A percentile compares a stretch with the other conserved stretches of the same genome.
Conservation (phyloP, 2,113 vertebrate species). For the Meleagris gallopavo region DNA sequence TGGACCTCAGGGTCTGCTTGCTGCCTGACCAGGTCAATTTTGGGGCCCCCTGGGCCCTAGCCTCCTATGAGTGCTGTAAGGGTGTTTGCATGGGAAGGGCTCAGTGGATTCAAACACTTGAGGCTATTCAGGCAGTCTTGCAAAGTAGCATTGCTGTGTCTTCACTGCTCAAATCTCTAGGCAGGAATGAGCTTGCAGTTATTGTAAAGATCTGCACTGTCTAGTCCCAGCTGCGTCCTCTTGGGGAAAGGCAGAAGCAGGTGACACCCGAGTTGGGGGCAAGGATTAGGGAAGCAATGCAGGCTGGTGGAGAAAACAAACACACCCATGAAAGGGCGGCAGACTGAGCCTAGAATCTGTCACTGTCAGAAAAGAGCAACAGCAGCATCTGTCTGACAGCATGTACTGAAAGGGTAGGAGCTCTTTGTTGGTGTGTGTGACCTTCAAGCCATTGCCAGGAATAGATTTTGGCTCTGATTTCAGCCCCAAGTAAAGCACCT, state of each 20-base stretch:
- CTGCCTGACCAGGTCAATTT: not conserved
- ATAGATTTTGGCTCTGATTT: constrained; percentile 70
- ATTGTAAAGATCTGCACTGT: constrained; percentile 17
- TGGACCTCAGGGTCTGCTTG: not conserved
- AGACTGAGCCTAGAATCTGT: constrained; percentile 50
- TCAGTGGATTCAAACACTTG: not conserved
- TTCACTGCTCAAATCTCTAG: not conserved
- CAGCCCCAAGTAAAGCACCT: constrained; percentile 60
- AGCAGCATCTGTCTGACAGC: constrained; percentile 62
- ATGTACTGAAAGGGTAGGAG: constrained; percentile 43
- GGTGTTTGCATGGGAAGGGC: not conserved
- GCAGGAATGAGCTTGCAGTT: not conserved
- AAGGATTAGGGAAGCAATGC: constrained; percentile 36
- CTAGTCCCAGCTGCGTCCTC: not conserved
- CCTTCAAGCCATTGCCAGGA: constrained; percentile 68
- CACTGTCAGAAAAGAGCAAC: constrained; percentile 67
- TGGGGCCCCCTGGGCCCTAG: not conserved
- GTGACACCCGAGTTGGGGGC: constrained; percentile 35
- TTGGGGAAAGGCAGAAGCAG: not conserved
- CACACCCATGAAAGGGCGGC: constrained; percentile 44
- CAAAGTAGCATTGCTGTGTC: not conserved
- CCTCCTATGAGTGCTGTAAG: not conserved
- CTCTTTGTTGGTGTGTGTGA: constrained; percentile 61
- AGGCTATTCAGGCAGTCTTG: not conserved
- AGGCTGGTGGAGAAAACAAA: constrained; percentile 61